Conservation (phyloP, 1,140 invertebrate genomes). For the Ceratosolen solmsi region DNA sequence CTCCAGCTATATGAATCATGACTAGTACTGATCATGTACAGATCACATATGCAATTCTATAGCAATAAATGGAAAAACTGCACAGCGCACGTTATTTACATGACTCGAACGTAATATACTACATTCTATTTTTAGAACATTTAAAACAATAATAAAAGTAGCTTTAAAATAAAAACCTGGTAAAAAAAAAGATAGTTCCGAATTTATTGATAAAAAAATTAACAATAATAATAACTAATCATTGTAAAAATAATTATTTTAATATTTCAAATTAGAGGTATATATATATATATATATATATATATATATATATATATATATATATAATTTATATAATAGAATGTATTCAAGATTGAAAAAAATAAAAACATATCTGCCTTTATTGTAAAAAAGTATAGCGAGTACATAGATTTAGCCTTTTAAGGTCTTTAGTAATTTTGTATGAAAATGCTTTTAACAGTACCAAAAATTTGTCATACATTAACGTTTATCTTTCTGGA, state of each 20-base stretch:
- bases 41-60: background rate
- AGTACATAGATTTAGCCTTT: slow-evolving; percentile 46
- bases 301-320: too few species aligned
- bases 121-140: background rate
- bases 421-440: slow-evolving; percentile 56
- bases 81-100: background rate
- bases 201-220: too few species aligned
- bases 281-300: too few species aligned
- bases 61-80: background rate
- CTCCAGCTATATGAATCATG: background rate
- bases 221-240: too few species aligned
- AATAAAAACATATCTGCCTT: slow-evolving; percentile 46
- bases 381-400: slow-evolving; percentile 47
- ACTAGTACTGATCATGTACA: background rate
- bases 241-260: background rate
- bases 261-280: background rate
- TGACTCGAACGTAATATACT: background rate
- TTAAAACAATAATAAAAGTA: too few species aligned
- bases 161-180: too few species aligned
- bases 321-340: slow-evolving; percentile 22
- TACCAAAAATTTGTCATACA: slow-evolving; percentile 63
- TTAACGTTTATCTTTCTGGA: slow-evolving; percentile 22
- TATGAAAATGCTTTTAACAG: slow-evolving; percentile 68
- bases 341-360: slow-evolving; percentile 41
- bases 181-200: too few species aligned